Percentiles rank a stretch among this genome's conserved stretches.
These are phyloP conservation scores for Andricus quercusramuli DNA, from an alignment of 2,888 invertebrate species.

Conservation along the genomic window DNA sequence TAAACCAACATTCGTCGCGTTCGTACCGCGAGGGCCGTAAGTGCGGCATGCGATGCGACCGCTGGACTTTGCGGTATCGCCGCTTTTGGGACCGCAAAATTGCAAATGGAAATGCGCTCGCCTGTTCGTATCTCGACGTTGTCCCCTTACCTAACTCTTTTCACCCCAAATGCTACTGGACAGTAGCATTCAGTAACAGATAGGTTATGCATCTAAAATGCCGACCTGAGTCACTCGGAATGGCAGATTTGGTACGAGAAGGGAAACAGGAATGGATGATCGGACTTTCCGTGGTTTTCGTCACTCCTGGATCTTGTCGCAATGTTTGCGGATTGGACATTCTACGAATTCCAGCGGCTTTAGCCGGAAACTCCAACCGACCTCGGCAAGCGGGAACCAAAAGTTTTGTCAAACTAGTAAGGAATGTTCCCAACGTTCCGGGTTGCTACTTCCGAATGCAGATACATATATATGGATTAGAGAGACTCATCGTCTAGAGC, in stretches of 20 bases:
- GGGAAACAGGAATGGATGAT: neutral
- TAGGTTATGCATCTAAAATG: slow-evolving; percentile 17
- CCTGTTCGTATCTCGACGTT: slow-evolving; percentile 28
- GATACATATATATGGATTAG: neutral
- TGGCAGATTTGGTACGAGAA: neutral
- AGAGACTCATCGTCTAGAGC: neutral
- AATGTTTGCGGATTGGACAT: slow-evolving; percentile 39
- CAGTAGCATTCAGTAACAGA: neutral
- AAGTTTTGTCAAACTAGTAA: slow-evolving; percentile 26
- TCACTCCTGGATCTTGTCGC: slow-evolving; percentile 33
- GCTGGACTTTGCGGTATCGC: slow-evolving; percentile 60
- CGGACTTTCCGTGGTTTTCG: slow-evolving; percentile 33
- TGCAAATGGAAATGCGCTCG: slow-evolving; percentile 56
- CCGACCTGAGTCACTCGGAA: neutral
- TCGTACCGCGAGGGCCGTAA: slow-evolving; percentile 63
- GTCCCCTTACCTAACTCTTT: neutral
- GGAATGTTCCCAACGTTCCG: slow-evolving; percentile 24
- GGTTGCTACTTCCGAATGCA: slow-evolving; percentile 24
- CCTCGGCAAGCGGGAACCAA: neutral
- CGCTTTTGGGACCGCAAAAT: slow-evolving; percentile 64
- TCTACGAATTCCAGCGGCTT: slow-evolving; percentile 23
- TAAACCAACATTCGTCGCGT: slow-evolving; percentile 57
- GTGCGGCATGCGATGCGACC: slow-evolving; percentile 60
- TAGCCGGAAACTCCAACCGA: neutral
- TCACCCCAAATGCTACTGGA: neutral